These are phyloP conservation scores for Spheniscus mendiculus DNA, from an alignment of 2,113 vertebrate species.

Conservation along the genomic window DNA sequence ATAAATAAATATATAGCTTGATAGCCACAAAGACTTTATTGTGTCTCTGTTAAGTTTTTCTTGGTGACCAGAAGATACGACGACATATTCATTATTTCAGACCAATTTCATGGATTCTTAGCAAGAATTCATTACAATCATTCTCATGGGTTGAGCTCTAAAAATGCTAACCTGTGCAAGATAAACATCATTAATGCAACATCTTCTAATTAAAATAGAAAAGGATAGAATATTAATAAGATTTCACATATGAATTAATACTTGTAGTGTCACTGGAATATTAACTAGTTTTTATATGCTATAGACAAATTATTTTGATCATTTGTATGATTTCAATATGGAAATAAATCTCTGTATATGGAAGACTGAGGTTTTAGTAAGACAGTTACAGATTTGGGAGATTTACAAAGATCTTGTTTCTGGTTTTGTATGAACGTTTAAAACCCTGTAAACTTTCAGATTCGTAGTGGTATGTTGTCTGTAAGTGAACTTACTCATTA, in stretches of 20 bases:
- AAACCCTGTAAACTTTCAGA: not conserved
- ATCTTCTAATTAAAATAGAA: conserved; percentile 1
- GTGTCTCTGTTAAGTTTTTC: not conserved
- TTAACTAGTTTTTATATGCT: not conserved
- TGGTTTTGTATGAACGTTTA: not conserved
- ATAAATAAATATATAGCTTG: not conserved
- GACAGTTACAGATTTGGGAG: not conserved
- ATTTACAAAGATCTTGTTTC: not conserved
- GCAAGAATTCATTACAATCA: not conserved
- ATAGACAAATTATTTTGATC: not conserved
- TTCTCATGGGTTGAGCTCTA: not conserved
- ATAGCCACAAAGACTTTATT: not conserved
- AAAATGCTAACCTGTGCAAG: not conserved
- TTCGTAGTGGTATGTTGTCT: not conserved
- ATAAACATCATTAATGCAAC: not conserved
- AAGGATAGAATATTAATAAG: not conserved
- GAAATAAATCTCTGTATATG: not conserved
- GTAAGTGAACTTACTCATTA: not conserved
- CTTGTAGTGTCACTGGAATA: not conserved
- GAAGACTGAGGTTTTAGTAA: not conserved
- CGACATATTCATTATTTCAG: not conserved
- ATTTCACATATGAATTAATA: not conserved
- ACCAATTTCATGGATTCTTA: not conserved
- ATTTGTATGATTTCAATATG: not conserved
- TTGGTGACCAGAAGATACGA: not conserved